These are phyloP conservation scores for Lasioglossum pauxillum DNA, from an alignment of 2,888 invertebrate genomes.

Conservation along the genomic window DNA sequence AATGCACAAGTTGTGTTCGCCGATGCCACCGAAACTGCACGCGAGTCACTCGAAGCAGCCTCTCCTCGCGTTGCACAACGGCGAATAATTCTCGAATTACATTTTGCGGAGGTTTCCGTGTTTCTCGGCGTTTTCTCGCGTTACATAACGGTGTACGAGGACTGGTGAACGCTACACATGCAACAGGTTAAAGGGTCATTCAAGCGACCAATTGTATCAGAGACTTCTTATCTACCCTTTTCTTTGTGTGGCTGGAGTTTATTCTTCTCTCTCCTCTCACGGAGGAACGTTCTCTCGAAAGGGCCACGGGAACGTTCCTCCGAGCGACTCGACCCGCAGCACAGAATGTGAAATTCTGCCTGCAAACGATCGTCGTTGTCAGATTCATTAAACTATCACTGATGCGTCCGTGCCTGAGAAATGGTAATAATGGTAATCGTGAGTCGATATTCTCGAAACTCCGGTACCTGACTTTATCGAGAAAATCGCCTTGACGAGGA, in stretches of 20 bases:
- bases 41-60: background rate
- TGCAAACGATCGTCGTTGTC: background rate
- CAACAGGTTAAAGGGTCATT: slow-evolving; percentile 69
- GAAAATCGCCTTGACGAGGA: background rate
- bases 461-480: background rate
- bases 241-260: background rate
- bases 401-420: background rate
- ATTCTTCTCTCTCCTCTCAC: background rate
- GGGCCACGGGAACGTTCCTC: background rate
- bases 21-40: background rate
- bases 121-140: background rate
- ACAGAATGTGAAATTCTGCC: slow-evolving; percentile 17
- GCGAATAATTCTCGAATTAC: background rate
- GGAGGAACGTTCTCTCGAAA: background rate
- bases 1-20: background rate
- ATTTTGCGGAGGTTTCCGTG: background rate
- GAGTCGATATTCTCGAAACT: background rate
- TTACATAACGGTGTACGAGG: background rate
- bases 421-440: slow-evolving; percentile 18
- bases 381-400: slow-evolving; percentile 16
- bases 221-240: slow-evolving; percentile 51
- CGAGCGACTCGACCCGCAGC: background rate
- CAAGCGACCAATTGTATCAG: slow-evolving; percentile 61
- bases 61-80: background rate
- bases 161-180: slow-evolving; percentile 47